Evolutionary conservation across 2,888 invertebrate species (phyloP), one percentile per base, ranked within the genome.

Genomic region (Tinea semifulvella): DNA sequence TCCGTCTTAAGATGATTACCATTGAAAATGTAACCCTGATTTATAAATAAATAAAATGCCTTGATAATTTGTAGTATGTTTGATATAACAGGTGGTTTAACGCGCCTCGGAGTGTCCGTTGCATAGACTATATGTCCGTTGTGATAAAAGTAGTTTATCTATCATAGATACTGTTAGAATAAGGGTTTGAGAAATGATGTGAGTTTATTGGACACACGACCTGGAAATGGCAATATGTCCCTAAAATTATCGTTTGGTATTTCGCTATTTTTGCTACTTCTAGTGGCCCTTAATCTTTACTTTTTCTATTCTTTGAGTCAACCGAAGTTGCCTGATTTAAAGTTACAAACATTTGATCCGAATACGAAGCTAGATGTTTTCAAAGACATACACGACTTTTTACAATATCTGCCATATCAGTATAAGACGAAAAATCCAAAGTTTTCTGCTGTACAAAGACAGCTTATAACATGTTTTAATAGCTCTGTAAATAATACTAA

Each of bases 231-330:
- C 14, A 42, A 7, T 14, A 79, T 79, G 79, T 74, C 77, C 44
- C 56, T 75, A 55, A 79, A 79, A 53, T 76, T 73, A 58, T 72
- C 74, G n/a, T 74, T 79, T 53, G 68, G 68, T 28, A 74, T 76
- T 54, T 77, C 75, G 45, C 49, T 77, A 39, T 74, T 79, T 50
- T 58, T 80, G 28, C 56, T 80, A 28, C 50, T 73, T 46, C 61
- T 80, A 46, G 77, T 80, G 40, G 66, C 55, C 36, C 60, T 79
- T 18, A 79, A 80, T 52, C 63, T 79, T 52, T 80, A 70, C 53
- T 80, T 80, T 51, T 79, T 76, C 53, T 77, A 77, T 51, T 68
- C 61, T 6, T 57, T 79, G 36, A 72, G 8, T 13, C 14, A 40
- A 14, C 13, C 16, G 8, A 40, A 6, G 6, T 10, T 26, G 14